Evolutionary conservation across 2,113 vertebrate genomes (phyloP).

Genomic region (zebrafish (Danio rerio)): GRCz12tu NC_133185.1:10867501-10868000

Average conservation of each 20-base stretch:
- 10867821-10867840: slow-evolving; percentile 59
- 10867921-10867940: slow-evolving; percentile 58
- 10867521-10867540: slow-evolving; percentile 31
- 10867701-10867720: slow-evolving; percentile 36
- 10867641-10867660: slow-evolving; percentile 8
- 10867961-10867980: slow-evolving; percentile 57
- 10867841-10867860: slow-evolving; percentile 51
- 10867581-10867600: background rate
- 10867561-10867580: background rate
- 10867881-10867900: slow-evolving; percentile 48
- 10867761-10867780: slow-evolving; percentile 59
- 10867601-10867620: slow-evolving; percentile 8
- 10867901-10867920: slow-evolving; percentile 65
- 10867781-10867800: slow-evolving; percentile 71
- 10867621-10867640: background rate
- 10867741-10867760: slow-evolving; percentile 58
- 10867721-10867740: slow-evolving; percentile 40
- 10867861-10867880: slow-evolving; percentile 57
- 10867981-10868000: background rate
- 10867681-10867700: slow-evolving; percentile 31
- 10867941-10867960: slow-evolving; percentile 60
- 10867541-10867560: slow-evolving; percentile 1
- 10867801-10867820: slow-evolving; percentile 77
- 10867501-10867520: slow-evolving; percentile 32
- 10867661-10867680: slow-evolving; percentile 2